Percentiles rank a stretch among this genome's conserved stretches.
These are phyloP conservation scores for Trichogramma dendrolimi DNA, from an alignment of 2,888 invertebrate genomes.

Conservation along the genomic window DNA sequence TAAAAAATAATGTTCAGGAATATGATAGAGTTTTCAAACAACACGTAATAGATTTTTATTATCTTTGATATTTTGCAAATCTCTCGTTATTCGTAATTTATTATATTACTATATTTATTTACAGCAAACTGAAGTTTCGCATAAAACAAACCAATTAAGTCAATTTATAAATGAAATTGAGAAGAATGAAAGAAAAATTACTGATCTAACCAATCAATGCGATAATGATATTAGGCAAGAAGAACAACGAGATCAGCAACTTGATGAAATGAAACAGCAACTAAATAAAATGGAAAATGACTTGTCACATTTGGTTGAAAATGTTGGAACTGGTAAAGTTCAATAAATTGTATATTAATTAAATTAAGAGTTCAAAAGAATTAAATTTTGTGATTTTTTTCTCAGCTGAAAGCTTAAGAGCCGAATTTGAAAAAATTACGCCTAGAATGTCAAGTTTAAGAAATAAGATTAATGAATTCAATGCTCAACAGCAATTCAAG, in stretches of 20 bases:
- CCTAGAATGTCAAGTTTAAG: conserved; percentile 9
- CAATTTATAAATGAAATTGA: conserved; percentile 34
- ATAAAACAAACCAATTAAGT: conserved; percentile 31
- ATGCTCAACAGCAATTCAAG: conserved; percentile 7
- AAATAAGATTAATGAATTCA: conserved; percentile 6
- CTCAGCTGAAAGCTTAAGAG: conserved; percentile 16
- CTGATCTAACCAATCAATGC: conserved; percentile 36
- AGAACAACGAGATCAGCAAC: conserved; percentile 55
- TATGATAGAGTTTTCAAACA: conserved; percentile 31
- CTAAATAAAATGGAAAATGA: conserved; percentile 57
- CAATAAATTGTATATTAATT: not conserved
- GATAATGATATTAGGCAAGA: conserved; percentile 55
- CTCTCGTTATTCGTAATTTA: too few species aligned
- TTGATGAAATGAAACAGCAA: conserved; percentile 53
- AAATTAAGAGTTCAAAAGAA: not conserved
- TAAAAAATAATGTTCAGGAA: conserved; percentile 30
- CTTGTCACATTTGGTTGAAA: conserved; percentile 51
- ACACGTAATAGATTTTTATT: conserved; percentile 38
- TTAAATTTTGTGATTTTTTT: conserved; percentile 8
- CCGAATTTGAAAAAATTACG: not conserved
- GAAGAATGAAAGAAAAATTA: conserved; percentile 34
- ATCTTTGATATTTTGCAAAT: conserved; percentile 22
- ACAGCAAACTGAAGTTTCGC: conserved; percentile 34
- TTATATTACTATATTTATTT: conserved; percentile 17
- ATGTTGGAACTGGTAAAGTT: conserved; percentile 55